phyloP scores from a whole-genome alignment of 2,797 vertebrate genomes.

The Amphiprion clarkii region DNA sequence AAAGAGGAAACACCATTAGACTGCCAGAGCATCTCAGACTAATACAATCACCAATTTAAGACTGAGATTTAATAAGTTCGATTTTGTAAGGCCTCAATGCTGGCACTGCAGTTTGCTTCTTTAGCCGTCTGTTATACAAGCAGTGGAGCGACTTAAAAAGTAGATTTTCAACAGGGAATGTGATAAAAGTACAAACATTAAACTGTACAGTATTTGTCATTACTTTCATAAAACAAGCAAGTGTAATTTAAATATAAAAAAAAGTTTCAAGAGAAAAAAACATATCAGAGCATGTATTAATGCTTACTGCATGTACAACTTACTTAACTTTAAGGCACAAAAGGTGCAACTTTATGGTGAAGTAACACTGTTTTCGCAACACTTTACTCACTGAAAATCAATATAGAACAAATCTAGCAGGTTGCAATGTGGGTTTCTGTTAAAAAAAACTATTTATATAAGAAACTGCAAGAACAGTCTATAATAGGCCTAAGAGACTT shows the following conservation, averaged over 20 bases:
- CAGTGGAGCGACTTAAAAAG: background rate
- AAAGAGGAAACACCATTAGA: slow-evolving; percentile 75
- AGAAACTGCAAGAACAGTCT: background rate
- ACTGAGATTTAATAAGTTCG: slow-evolving; percentile 54
- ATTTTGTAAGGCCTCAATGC: slow-evolving; percentile 39
- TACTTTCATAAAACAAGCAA: no score
- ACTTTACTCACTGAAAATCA: no score
- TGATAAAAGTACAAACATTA: background rate
- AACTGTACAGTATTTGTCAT: no score
- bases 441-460: slow-evolving; percentile 4
- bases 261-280: no score
- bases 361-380: no score
- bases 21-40: slow-evolving; percentile 61
- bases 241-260: no score
- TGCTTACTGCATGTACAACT: no score
- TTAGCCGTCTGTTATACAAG: slow-evolving; percentile 35
- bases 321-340: no score
- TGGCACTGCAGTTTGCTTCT: slow-evolving; percentile 40
- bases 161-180: background rate
- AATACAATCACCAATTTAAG: slow-evolving; percentile 68
- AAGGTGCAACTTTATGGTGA: no score
- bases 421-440: background rate
- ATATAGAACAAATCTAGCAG: no score
- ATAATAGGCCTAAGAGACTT: slow-evolving; percentile 13
- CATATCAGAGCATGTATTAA: no score